Conservation (phyloP, 2,888 invertebrate genomes). For the Cataglyphis rosenhaueri region DNA sequence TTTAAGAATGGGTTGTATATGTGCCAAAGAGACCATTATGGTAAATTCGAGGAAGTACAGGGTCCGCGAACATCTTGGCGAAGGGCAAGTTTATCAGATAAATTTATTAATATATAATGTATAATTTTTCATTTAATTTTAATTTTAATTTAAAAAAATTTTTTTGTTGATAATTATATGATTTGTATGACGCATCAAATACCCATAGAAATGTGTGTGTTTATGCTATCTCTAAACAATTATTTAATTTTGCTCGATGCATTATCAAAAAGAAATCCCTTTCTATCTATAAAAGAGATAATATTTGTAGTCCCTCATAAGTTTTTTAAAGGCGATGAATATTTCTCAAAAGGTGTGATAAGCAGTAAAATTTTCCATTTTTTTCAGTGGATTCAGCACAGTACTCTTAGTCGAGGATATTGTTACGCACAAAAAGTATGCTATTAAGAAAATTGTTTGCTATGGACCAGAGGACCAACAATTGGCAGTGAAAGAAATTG, state of each 20-base stretch:
- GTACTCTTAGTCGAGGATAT: conserved; percentile 92
- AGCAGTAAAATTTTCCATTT: conserved; percentile 72
- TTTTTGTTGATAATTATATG: too few relatives aligned
- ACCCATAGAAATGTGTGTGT: neutral
- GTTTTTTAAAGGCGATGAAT: neutral
- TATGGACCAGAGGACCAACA: conserved; percentile 92
- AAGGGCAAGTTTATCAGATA: conserved; percentile 88
- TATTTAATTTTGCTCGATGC: neutral
- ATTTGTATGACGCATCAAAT: neutral
- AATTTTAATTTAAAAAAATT: neutral
- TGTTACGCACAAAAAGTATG: conserved; percentile 89
- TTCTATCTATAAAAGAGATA: neutral
- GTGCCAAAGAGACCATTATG: conserved; percentile 90
- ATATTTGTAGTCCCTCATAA: neutral
- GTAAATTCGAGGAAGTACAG: conserved; percentile 91
- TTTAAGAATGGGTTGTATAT: conserved; percentile 91
- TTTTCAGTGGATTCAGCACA: conserved; percentile 91
- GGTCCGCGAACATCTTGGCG: conserved; percentile 90
- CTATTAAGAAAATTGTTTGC: conserved; percentile 93
- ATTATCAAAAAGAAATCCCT: neutral
- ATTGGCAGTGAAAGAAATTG: conserved; percentile 90
- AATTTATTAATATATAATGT: neutral
- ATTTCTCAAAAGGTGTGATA: neutral
- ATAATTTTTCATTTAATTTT: neutral
- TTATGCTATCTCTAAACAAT: neutral